Evolutionary conservation across 2,797 vertebrate species (phyloP).

Genomic region (Aphelocoma californica): DNA sequence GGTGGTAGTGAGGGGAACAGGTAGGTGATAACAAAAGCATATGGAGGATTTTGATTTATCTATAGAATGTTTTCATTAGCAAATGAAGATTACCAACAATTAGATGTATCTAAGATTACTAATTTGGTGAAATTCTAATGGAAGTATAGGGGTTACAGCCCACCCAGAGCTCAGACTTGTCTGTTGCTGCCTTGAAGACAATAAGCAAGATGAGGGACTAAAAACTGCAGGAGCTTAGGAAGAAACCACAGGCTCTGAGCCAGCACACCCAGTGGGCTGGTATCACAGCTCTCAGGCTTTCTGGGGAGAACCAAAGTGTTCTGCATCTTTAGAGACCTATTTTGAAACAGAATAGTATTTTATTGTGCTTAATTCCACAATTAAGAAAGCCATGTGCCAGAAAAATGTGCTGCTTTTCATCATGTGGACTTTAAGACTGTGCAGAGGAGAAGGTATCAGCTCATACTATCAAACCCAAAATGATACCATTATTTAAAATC

Average conservation of each 20-base stretch:
- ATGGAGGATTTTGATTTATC: not conserved
- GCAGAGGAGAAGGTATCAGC: not conserved
- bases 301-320: not conserved
- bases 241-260: not conserved
- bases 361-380: not conserved
- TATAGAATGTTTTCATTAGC: not conserved
- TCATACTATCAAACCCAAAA: not conserved
- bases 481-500: accelerated
- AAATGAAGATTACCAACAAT: not conserved
- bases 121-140: not conserved
- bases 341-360: not conserved
- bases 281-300: not conserved
- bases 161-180: not conserved
- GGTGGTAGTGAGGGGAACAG: not conserved
- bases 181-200: not conserved
- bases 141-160: not conserved
- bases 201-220: not conserved
- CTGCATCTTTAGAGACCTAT: not conserved
- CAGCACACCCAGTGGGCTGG: not conserved
- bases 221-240: not conserved
- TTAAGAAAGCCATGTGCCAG: not conserved
- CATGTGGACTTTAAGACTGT: not conserved
- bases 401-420: not conserved
- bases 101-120: not conserved
- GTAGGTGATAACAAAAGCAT: not conserved